Evolutionary conservation across 1,140 invertebrate species (phyloP).

Genomic region (Conus ventricosus): DNA sequence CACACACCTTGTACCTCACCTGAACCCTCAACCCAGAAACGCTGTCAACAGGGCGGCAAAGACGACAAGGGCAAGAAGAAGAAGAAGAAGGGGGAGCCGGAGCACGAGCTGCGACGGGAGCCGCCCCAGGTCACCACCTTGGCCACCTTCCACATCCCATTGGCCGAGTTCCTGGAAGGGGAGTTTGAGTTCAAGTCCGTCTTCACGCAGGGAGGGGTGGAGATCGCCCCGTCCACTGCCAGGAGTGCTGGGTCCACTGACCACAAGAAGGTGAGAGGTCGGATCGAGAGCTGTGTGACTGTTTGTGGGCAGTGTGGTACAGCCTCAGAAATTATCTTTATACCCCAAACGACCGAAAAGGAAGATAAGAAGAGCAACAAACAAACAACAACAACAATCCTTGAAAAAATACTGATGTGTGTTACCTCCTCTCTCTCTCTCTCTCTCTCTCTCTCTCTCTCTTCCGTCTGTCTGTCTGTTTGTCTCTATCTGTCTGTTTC

Average conservation of each 20-base stretch:
- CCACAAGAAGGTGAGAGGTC: conserved; percentile 48
- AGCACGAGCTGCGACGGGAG: conserved; percentile 61
- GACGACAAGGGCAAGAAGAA: conserved; percentile 46
- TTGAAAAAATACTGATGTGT: too few relatives aligned
- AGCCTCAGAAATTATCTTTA: too few relatives aligned
- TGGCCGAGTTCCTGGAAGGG: conserved; percentile 68
- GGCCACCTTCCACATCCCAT: conserved; percentile 66
- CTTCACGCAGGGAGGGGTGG: conserved; percentile 54
- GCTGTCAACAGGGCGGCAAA: neutral
- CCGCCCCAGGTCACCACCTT: conserved; percentile 64
- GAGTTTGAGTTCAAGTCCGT: conserved; percentile 58
- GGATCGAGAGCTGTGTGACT: neutral
- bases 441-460: neutral
- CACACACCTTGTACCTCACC: too few relatives aligned
- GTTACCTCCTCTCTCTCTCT: neutral
- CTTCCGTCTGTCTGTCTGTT: neutral
- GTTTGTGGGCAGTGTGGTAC: neutral
- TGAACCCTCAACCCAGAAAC: too few relatives aligned
- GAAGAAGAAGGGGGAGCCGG: conserved; percentile 66
- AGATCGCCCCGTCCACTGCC: conserved; percentile 51
- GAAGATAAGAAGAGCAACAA: too few relatives aligned
- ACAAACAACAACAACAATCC: too few relatives aligned
- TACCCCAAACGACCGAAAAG: too few relatives aligned
- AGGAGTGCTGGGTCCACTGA: conserved; percentile 52
- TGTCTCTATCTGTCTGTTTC: neutral